Percentiles rank a stretch among this genome's conserved stretches.
Conservation (phyloP, 2,888 invertebrate genomes). For the Brachyptera risi region DNA sequence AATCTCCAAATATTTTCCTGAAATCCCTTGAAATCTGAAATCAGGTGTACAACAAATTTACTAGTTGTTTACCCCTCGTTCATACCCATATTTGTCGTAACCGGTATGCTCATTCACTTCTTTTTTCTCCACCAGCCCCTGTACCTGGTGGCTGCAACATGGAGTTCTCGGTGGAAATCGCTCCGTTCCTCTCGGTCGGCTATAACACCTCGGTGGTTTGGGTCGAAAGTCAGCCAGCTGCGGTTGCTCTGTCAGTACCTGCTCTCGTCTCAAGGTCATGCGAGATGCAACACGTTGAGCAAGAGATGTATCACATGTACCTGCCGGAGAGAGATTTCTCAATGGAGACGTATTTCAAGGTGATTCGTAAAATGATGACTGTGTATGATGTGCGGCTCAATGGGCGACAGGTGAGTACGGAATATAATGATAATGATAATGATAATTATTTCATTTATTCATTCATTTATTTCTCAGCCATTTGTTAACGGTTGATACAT, state of each 20-base stretch:
- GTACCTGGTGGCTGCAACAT: slow-evolving; percentile 76
- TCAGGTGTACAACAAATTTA: no score
- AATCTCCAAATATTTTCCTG: no score
- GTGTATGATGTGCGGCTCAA: slow-evolving; percentile 50
- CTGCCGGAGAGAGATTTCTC: slow-evolving; percentile 55
- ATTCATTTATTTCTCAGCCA: no score
- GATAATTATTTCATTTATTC: no score
- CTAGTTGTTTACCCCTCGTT: no score
- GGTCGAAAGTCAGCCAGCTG: slow-evolving; percentile 48
- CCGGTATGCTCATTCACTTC: no score
- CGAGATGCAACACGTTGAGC: slow-evolving; percentile 43
- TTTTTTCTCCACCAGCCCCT: slow-evolving; percentile 59
- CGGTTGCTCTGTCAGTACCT: slow-evolving; percentile 10
- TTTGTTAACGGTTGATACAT: no score
- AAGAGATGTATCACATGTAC: slow-evolving; percentile 60
- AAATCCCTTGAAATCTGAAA: no score
- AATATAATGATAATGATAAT: no score
- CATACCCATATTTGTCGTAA: no score
- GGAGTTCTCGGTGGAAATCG: slow-evolving; percentile 57
- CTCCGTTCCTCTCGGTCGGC: slow-evolving; percentile 55
- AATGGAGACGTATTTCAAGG: slow-evolving; percentile 55
- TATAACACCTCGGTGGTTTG: slow-evolving; percentile 46
- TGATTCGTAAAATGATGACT: slow-evolving; percentile 58
- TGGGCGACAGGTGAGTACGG: slow-evolving; percentile 55
- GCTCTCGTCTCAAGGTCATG: slow-evolving; percentile 38